phyloP scores from a whole-genome alignment of 2,797 vertebrate species.

The Peromyscus nudipes region DNA sequence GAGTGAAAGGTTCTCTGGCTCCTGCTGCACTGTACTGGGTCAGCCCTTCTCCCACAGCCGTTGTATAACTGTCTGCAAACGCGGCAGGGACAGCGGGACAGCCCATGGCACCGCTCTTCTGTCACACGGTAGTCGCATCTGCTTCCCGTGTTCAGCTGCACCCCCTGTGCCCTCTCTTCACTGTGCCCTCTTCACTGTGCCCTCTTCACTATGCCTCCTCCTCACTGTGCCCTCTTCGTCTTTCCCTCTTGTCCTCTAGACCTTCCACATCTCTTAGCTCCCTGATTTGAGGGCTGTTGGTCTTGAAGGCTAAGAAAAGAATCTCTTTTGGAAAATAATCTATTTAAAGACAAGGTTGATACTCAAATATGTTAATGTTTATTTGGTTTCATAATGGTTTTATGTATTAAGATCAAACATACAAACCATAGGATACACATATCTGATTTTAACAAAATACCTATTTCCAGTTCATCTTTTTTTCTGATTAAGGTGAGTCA shows the following conservation, averaged over 20 bases:
- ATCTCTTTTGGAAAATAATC: slow-evolving; percentile 49
- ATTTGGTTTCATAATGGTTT: slow-evolving; percentile 49
- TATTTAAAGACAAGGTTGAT: slow-evolving; percentile 54
- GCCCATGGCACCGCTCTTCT: neutral
- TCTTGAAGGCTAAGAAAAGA: slow-evolving; percentile 29
- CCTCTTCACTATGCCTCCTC: too few relatives aligned
- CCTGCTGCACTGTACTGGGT: neutral
- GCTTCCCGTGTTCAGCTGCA: slow-evolving; percentile 4
- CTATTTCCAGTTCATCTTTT: slow-evolving; percentile 38
- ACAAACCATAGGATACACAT: neutral
- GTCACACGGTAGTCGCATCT: slow-evolving; percentile 50
- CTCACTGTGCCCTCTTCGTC: neutral
- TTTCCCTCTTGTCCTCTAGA: slow-evolving; percentile 41
- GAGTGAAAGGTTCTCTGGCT: neutral
- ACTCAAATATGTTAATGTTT: slow-evolving; percentile 4
- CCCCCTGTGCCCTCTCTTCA: neutral
- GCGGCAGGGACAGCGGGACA: neutral
- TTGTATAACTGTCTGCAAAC: slow-evolving; percentile 9
- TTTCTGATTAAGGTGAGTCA: slow-evolving; percentile 26
- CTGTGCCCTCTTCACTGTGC: too few relatives aligned
- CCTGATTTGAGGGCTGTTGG: neutral
- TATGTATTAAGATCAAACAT: slow-evolving; percentile 43
- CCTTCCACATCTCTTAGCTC: neutral
- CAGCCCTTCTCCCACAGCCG: neutral
- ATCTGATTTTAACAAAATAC: slow-evolving; percentile 44